Evolutionary conservation across 1,140 invertebrate genomes (phyloP).

Genomic region (Hyles euphorbiae): DNA sequence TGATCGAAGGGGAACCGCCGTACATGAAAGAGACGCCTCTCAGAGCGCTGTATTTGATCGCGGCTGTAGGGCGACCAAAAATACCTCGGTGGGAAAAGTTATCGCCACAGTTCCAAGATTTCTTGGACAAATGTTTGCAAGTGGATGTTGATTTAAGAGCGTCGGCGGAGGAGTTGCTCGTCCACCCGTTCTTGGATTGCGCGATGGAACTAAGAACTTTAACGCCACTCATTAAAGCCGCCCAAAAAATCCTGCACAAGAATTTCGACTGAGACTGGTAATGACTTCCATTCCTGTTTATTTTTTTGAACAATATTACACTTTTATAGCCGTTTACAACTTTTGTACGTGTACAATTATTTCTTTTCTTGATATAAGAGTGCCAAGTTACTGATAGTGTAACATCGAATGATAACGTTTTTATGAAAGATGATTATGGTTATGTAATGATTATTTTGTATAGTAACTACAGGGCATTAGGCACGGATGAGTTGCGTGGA

Average conservation of each 20-base stretch:
- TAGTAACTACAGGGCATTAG: not conserved
- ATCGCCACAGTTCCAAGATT: conserved; percentile 86
- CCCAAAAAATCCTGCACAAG: conserved; percentile 86
- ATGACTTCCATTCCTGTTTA: conserved; percentile 31
- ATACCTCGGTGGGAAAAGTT: conserved; percentile 90
- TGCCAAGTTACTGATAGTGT: conserved; percentile 33
- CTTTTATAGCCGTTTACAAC: conserved; percentile 36
- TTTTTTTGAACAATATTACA: conserved; percentile 21
- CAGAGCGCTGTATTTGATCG: conserved; percentile 96
- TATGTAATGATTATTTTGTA: conserved; percentile 8
- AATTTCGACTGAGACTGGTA: conserved; percentile 56
- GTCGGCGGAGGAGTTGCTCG: conserved; percentile 89
- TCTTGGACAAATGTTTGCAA: conserved; percentile 93
- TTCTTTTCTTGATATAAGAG: conserved; percentile 12
- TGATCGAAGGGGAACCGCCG: conserved; percentile 98
- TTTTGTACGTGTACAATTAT: conserved; percentile 19
- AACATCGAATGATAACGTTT: conserved; percentile 2
- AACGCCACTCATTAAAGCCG: conserved; percentile 93
- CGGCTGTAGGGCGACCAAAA: conserved; percentile 94
- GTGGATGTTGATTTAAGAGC: conserved; percentile 93
- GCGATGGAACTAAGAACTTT: conserved; percentile 90
- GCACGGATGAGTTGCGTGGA: not conserved
- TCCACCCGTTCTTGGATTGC: conserved; percentile 91
- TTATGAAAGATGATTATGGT: conserved; percentile 4
- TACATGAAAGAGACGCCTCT: conserved; percentile 96